phyloP scores from a whole-genome alignment of 2,797 vertebrate genomes.

The Falco peregrinus region DNA sequence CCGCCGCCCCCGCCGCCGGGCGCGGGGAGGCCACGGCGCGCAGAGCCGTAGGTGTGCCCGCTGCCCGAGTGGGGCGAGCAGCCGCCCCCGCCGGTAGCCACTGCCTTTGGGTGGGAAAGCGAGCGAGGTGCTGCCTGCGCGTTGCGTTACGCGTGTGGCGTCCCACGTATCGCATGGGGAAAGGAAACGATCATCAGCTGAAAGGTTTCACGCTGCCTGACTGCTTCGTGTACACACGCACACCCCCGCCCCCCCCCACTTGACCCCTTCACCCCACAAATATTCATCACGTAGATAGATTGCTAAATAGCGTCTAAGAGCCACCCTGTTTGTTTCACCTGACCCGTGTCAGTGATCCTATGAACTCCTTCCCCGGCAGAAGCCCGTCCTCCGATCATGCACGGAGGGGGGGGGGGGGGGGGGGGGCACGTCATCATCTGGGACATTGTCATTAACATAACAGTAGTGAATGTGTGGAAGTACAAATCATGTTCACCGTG shows the following conservation, averaged over 20 bases:
- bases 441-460: not conserved
- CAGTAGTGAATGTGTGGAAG: not conserved
- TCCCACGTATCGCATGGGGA: accelerated
- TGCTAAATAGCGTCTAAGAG: not conserved
- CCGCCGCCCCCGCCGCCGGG: too few species aligned
- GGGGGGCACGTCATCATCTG: not conserved
- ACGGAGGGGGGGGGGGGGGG: not conserved
- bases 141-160: not conserved
- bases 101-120: too few species aligned
- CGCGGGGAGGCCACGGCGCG: too few species aligned
- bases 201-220: not conserved
- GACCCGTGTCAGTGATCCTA: not conserved
- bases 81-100: too few species aligned
- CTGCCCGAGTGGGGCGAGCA: not conserved
- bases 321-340: not conserved
- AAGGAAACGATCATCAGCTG: not conserved
- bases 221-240: not conserved
- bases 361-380: not conserved
- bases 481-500: not conserved
- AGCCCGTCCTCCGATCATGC: not conserved
- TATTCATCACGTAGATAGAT: not conserved
- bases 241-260: too few species aligned
- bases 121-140: not conserved
- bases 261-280: not conserved
- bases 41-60: not conserved